Percentiles rank a stretch among this genome's conserved stretches.
Evolutionary conservation across 2,888 invertebrate species (phyloP).

Genomic region (Augiades crinisus): DNA sequence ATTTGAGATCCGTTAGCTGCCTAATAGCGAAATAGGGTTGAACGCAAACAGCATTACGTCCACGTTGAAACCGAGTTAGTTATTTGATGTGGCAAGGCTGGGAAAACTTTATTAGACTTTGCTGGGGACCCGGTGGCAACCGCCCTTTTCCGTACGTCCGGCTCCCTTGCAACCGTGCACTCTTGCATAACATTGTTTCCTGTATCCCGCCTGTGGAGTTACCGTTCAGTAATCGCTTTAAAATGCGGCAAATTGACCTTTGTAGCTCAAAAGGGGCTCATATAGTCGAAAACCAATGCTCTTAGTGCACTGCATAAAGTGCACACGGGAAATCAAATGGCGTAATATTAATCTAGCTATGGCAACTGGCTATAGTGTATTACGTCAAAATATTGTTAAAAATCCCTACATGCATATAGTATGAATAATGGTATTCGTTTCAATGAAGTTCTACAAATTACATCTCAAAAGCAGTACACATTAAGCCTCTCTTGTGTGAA

Average conservation of each 20-base stretch:
- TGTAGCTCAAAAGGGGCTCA: neutral
- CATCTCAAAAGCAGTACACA: neutral
- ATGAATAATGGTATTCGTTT: too few species aligned
- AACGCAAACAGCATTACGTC: neutral
- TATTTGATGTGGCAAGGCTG: conserved; percentile 8
- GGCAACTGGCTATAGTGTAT: too few species aligned
- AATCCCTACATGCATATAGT: too few species aligned
- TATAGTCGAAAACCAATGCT: too few species aligned
- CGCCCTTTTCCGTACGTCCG: conserved; percentile 1
- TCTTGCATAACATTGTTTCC: conserved; percentile 55
- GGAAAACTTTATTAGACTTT: conserved; percentile 12
- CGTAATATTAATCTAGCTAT: neutral
- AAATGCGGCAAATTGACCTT: neutral
- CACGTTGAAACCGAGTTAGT: conserved; percentile 8
- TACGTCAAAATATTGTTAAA: too few species aligned
- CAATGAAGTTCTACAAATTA: neutral
- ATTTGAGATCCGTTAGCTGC: neutral
- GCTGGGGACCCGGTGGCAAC: conserved; percentile 31
- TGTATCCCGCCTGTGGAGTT: conserved; percentile 32
- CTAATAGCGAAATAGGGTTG: neutral
- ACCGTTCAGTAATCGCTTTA: conserved; percentile 3
- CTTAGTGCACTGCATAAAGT: too few species aligned
- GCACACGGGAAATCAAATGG: too few species aligned
- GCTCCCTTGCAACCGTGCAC: conserved; percentile 31
- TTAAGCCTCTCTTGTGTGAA: conserved; percentile 7